phyloP scores from a whole-genome alignment of 2,113 vertebrate genomes.

The Heterotilapia buettikoferi region DNA sequence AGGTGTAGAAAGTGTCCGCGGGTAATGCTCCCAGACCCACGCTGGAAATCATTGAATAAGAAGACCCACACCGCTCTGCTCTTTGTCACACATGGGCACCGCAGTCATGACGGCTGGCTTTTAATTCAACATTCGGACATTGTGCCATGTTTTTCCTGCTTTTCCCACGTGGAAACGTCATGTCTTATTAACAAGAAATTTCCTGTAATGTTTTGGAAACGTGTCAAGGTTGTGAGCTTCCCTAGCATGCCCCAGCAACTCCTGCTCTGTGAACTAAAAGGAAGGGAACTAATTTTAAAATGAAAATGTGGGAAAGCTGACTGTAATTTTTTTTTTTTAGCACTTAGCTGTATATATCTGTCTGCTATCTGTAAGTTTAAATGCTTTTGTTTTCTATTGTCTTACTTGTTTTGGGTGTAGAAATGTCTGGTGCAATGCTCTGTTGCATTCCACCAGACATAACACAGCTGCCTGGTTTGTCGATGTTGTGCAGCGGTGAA shows the following conservation, averaged over 20 bases:
- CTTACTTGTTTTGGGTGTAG: not conserved
- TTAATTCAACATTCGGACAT: not conserved
- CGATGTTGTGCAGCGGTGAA: not conserved
- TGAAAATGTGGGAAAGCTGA: not conserved
- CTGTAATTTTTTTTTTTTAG: not conserved
- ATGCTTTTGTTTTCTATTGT: not conserved
- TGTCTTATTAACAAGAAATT: not conserved
- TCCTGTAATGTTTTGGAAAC: not conserved
- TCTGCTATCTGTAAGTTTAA: not conserved
- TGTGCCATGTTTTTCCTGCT: not conserved
- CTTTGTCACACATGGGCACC: not conserved
- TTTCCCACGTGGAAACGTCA: not conserved
- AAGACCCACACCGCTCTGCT: not conserved
- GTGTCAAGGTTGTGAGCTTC: not conserved
- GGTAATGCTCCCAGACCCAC: not conserved
- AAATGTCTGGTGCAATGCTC: not conserved
- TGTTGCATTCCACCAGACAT: not conserved
- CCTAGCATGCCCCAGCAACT: not conserved
- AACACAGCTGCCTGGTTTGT: not conserved
- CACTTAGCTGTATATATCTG: not conserved
- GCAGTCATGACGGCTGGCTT: not conserved
- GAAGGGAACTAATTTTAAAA: not conserved
- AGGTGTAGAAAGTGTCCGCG: slow-evolving; percentile 71
- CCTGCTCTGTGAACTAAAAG: not conserved
- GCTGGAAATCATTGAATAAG: not conserved